phyloP scores from a whole-genome alignment of 1,140 invertebrate genomes.

The Lepidostoma basale region DNA sequence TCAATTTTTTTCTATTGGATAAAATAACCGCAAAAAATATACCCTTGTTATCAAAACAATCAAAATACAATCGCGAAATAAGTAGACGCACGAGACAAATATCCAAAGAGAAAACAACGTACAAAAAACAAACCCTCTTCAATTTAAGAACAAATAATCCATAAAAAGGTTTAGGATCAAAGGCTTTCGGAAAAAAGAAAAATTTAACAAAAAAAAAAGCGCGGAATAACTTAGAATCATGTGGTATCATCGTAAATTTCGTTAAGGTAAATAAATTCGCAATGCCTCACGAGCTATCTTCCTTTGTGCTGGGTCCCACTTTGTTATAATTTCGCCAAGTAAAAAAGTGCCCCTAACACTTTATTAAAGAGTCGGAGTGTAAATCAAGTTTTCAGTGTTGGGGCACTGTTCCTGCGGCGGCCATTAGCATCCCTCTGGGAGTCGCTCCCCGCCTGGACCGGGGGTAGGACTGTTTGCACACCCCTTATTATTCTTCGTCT shows the following conservation, averaged over 20 bases:
- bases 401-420: background rate
- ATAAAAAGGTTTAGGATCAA: constrained; percentile 2
- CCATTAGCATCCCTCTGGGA: constrained; percentile 16
- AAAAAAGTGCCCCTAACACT: constrained; percentile 13
- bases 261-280: constrained; percentile 16
- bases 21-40: too few relatives aligned
- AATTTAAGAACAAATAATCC: background rate
- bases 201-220: background rate
- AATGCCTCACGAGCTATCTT: background rate
- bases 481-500: background rate
- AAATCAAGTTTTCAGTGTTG: constrained; percentile 15
- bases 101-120: background rate
- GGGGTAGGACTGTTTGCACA: background rate
- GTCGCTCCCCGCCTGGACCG: background rate
- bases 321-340: constrained; percentile 11
- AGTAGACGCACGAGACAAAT: background rate
- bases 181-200: background rate
- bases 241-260: constrained; percentile 8
- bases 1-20: too few relatives aligned
- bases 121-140: background rate
- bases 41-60: too few relatives aligned
- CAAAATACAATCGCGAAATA: background rate
- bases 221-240: background rate
- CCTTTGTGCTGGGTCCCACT: constrained; percentile 12
- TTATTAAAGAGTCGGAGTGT: constrained; percentile 17